A percentile compares a stretch with the other conserved stretches of the same genome.
Conservation (phyloP, 2,797 vertebrate genomes). For the Microchirus variegatus region DNA sequence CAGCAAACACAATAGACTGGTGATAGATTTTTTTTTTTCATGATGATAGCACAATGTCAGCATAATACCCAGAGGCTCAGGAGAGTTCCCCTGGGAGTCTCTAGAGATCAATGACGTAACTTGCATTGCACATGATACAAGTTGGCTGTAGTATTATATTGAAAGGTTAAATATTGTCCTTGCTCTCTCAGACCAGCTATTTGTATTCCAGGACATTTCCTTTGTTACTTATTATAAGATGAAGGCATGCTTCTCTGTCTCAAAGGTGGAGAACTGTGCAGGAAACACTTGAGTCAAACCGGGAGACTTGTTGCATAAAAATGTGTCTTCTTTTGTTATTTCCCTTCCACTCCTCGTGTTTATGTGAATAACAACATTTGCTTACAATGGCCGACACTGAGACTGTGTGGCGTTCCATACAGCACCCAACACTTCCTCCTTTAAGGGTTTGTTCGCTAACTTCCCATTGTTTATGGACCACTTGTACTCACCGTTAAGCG, state of each 20-base stretch:
- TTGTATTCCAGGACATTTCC: constrained; percentile 6
- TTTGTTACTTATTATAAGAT: constrained; percentile 7
- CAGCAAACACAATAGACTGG: neutral
- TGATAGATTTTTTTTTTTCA: neutral
- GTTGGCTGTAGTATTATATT: constrained; percentile 31
- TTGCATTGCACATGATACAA: neutral
- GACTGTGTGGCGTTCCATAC: constrained; percentile 53
- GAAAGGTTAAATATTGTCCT: constrained; percentile 25
- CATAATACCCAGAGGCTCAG: neutral
- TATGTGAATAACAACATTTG: constrained; percentile 63
- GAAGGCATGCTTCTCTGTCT: constrained; percentile 6
- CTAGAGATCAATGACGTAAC: no score
- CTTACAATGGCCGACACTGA: constrained; percentile 61
- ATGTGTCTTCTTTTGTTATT: constrained; percentile 60
- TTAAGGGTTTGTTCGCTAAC: constrained; percentile 56
- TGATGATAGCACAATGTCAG: neutral
- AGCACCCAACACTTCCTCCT: constrained; percentile 69
- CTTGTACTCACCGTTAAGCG: constrained; percentile 48
- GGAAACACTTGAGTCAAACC: constrained; percentile 46
- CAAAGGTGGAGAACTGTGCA: constrained; percentile 5
- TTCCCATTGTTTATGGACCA: constrained; percentile 68
- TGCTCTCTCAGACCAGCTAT: neutral
- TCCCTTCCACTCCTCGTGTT: constrained; percentile 53
- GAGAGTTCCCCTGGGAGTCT: neutral
- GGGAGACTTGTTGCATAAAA: constrained; percentile 52